These are phyloP conservation scores for Buceros bicornis DNA, from an alignment of 2,797 vertebrate species.

Conservation along the genomic window DNA sequence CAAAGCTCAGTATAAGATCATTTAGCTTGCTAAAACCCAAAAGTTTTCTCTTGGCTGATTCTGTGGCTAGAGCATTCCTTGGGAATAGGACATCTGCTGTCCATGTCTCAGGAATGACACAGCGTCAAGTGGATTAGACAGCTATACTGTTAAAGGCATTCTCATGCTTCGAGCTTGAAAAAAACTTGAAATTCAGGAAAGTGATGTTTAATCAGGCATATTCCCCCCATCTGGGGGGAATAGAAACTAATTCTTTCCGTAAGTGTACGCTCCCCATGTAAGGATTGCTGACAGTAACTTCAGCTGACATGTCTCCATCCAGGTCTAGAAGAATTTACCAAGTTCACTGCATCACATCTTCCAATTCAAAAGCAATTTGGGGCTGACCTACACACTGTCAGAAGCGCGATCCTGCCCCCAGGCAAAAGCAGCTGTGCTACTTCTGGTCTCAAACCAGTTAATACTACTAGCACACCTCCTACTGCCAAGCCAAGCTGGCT, in stretches of 20 bases:
- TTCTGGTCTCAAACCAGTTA: not conserved
- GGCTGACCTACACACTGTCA: not conserved
- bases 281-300: conserved; percentile 17
- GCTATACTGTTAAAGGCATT: not conserved
- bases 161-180: not conserved
- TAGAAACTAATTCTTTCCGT: not conserved
- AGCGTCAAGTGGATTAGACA: conserved; percentile 27
- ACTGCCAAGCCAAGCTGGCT: not conserved
- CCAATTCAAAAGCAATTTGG: not conserved
- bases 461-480: not conserved
- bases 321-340: not conserved
- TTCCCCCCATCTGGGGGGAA: not conserved
- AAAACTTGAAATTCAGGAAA: not conserved
- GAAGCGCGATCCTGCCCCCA: not conserved
- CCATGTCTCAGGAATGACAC: conserved; percentile 6
- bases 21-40: not conserved
- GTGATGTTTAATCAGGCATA: not conserved
- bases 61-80: not conserved
- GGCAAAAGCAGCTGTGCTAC: not conserved
- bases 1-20: not conserved
- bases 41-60: not conserved
- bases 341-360: not conserved
- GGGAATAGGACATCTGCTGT: conserved; percentile 5
- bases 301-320: not conserved
- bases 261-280: not conserved